These are phyloP conservation scores for Pseudoips prasinana DNA, from an alignment of 2,888 invertebrate genomes.

Conservation along the genomic window DNA sequence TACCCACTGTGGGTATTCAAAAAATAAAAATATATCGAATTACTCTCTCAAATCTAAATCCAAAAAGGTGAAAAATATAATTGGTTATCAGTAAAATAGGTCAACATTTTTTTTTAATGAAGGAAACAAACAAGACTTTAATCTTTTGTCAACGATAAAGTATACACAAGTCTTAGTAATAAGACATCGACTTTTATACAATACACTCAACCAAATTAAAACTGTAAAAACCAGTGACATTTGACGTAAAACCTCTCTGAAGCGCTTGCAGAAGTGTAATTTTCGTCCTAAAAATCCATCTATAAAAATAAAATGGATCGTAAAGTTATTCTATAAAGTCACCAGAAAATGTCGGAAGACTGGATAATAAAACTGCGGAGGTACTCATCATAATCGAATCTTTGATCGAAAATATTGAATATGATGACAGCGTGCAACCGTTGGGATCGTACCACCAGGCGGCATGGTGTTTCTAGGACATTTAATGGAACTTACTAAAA, in stretches of 20 bases:
- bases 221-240: constrained; percentile 9
- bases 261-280: constrained; percentile 17
- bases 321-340: constrained; percentile 42
- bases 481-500: too few relatives aligned
- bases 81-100: too few relatives aligned
- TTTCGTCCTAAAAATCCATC: constrained; percentile 21
- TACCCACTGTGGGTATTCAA: too few relatives aligned
- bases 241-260: constrained; percentile 9
- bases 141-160: too few relatives aligned
- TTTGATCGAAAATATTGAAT: constrained; percentile 44
- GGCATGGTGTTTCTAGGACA: constrained; percentile 7
- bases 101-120: too few relatives aligned
- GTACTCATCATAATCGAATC: constrained; percentile 41
- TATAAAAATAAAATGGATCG: constrained; percentile 31
- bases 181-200: not conserved
- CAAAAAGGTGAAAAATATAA: too few relatives aligned
- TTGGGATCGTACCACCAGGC: constrained; percentile 11
- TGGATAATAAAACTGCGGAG: constrained; percentile 37
- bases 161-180: too few relatives aligned
- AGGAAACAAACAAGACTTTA: too few relatives aligned
- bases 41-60: too few relatives aligned
- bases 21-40: too few relatives aligned
- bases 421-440: constrained; percentile 21
- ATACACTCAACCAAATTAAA: constrained; percentile 16
- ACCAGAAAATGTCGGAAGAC: constrained; percentile 28